These are phyloP conservation scores for Nymphicus hollandicus DNA, from an alignment of 2,113 vertebrate species.

Conservation along the genomic window DNA sequence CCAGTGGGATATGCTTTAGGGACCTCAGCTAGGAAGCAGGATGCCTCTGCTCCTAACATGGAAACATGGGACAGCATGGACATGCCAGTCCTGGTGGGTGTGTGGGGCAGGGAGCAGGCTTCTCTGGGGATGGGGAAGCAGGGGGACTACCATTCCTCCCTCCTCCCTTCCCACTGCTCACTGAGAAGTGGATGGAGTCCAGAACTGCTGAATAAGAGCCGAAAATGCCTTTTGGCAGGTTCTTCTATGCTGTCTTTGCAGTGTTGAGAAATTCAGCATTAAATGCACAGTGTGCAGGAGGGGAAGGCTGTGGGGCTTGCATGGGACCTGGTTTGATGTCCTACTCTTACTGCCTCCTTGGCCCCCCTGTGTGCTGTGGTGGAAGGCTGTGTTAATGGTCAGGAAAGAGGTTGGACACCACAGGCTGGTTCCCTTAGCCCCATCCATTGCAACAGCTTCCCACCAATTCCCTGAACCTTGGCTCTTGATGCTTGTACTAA, in stretches of 20 bases:
- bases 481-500: not conserved
- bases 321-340: not conserved
- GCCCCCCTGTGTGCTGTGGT: not conserved
- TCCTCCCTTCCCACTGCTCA: not conserved
- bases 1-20: not conserved
- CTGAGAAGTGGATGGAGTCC: not conserved
- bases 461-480: accelerated
- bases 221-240: not conserved
- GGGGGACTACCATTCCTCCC: not conserved
- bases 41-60: not conserved
- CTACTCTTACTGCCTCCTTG: not conserved
- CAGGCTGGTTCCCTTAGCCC: not conserved
- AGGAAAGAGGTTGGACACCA: not conserved
- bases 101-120: not conserved
- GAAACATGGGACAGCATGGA: not conserved
- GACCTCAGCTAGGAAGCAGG: not conserved
- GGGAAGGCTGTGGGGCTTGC: not conserved
- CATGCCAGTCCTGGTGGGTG: not conserved
- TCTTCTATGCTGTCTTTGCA: not conserved
- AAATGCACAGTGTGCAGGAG: not conserved
- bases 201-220: not conserved
- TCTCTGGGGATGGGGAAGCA: not conserved
- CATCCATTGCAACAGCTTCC: not conserved
- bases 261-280: not conserved
- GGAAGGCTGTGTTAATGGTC: not conserved